These are phyloP conservation scores for Drosophila dives DNA, from an alignment of 2,888 invertebrate species.

Conservation along the genomic window DNA sequence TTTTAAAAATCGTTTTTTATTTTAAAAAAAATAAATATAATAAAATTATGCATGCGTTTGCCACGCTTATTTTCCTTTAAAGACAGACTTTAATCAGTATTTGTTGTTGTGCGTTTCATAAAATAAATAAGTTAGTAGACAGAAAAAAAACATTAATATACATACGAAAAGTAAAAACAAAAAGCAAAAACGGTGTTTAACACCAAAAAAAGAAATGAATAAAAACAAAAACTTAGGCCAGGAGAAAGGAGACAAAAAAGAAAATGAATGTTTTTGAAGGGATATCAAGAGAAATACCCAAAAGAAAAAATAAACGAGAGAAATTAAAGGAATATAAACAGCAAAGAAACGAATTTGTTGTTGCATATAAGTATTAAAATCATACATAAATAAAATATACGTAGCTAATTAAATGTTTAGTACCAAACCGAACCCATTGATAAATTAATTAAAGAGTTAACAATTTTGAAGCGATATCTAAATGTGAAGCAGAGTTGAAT, in stretches of 20 bases:
- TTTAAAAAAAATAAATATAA: constrained; percentile 7
- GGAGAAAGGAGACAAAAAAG: constrained; percentile 16
- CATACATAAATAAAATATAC: constrained; percentile 30
- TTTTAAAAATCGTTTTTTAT: constrained; percentile 15
- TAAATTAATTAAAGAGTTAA: constrained; percentile 45
- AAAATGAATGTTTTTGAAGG: constrained; percentile 44
- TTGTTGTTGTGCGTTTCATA: constrained; percentile 61
- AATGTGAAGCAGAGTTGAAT: constrained; percentile 48
- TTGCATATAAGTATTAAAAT: constrained; percentile 57
- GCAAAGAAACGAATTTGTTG: constrained; percentile 73
- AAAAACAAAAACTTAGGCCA: constrained; percentile 33
- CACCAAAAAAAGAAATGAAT: constrained; percentile 55
- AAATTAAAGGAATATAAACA: background rate
- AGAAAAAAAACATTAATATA: constrained; percentile 38
- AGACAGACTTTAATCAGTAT: constrained; percentile 60
- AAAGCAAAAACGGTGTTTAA: constrained; percentile 78
- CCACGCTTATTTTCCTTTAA: constrained; percentile 15
- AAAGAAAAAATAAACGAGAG: background rate
- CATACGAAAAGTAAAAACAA: constrained; percentile 57
- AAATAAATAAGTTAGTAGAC: constrained; percentile 51
- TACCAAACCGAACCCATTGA: constrained; percentile 42
- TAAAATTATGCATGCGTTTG: constrained; percentile 46
- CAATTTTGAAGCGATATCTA: constrained; percentile 32
- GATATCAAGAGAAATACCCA: constrained; percentile 20
- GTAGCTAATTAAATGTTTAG: constrained; percentile 77